Percentiles rank a stretch among this genome's conserved stretches.
Conservation (phyloP, 2,797 vertebrate genomes). For the Buphagus erythrorhynchus region DNA sequence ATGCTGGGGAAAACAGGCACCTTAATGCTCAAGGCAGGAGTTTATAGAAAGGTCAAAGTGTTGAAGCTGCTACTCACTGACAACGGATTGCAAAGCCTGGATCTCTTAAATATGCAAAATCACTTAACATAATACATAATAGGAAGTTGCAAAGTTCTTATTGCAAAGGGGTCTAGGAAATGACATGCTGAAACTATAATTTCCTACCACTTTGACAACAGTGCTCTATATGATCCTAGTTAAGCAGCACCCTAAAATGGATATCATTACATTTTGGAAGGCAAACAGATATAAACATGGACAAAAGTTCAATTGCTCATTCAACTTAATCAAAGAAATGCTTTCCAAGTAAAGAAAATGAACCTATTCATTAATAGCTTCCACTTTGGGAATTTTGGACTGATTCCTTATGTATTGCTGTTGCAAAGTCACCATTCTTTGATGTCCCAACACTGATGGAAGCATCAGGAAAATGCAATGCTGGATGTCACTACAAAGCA, state of each 20-base stretch:
- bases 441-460: slow-evolving; percentile 13
- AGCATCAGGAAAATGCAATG: slow-evolving; percentile 18
- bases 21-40: background rate
- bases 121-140: background rate
- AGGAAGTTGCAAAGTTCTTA: background rate
- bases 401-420: slow-evolving; percentile 11
- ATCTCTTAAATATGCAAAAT: background rate
- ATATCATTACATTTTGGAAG: background rate
- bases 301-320: background rate
- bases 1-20: background rate
- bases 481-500: slow-evolving; percentile 17
- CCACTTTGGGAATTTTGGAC: background rate
- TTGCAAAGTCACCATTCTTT: slow-evolving; percentile 48
- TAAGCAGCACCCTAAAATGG: background rate
- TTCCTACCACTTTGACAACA: background rate
- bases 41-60: background rate
- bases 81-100: background rate
- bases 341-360: background rate
- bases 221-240: background rate
- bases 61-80: background rate
- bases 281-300: background rate
- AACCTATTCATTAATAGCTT: slow-evolving; percentile 30
- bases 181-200: background rate
- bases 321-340: background rate
- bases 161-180: background rate